Evolutionary conservation across 2,797 vertebrate genomes (phyloP), one percentile per base, ranked within the genome.

Genomic region (Taenioides sp.): DNA sequence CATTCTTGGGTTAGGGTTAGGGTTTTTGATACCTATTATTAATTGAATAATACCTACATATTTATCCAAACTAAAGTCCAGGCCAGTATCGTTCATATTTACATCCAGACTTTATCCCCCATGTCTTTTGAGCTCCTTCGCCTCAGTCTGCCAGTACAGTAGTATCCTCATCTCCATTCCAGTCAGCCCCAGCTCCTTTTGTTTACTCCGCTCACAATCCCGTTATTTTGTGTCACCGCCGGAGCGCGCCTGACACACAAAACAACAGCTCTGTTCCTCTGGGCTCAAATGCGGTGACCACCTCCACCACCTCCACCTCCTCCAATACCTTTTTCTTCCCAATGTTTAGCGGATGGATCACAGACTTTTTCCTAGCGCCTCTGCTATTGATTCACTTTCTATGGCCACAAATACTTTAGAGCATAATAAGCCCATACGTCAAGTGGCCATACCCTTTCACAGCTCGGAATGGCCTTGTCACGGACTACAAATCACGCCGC

Each of bases 331-430:
- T 71, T 78, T 74, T 74, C 70, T 87, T 65, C 77, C 74, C 75
- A 82, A 77, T 78, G 76, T 79, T 88, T 27, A 43, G 47, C 69
- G 65, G 78, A 86, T 88, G 81, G 91, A 92, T 91, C 85, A 83
- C 75, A 65, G 43, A 25, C 59, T 23, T 73, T 37, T 79, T 77
- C 65, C 72, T 72, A 43, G 69, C 76, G 71, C 60, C 79, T 75
- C 71, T 73, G 79, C 80, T 89, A 92, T 92, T 90, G 92, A 92
- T 94, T 92, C 87, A 78, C 83, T 90, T 92, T 89, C 87, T 91
- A 91, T 92, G 86, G 89, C 86, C 91, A 87, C 92, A 92, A 92
- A 94, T 92, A 93, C 87, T 89, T 90, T 84, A 88, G 84, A 91
- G 86, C 72, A 87, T 92, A 92, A 94, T 91, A 92, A 93, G 89